A percentile compares a stretch with the other conserved stretches of the same genome.
phyloP scores from a whole-genome alignment of 2,888 invertebrate genomes.

The Epistrophe eligans region DNA sequence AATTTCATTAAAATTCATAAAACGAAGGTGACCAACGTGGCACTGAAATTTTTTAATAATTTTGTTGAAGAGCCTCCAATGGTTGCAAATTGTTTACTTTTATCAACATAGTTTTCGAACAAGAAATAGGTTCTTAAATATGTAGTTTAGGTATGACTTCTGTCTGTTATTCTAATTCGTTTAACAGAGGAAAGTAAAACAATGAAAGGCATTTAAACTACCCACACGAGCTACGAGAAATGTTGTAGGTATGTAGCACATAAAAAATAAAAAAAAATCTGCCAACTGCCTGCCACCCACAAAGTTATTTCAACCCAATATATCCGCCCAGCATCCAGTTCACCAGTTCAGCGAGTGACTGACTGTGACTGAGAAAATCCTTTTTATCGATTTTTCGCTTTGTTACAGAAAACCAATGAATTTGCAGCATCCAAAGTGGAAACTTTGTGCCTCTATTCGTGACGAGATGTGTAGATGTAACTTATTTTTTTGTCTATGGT shows the following conservation, averaged over 20 bases:
- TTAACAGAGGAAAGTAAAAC: not conserved
- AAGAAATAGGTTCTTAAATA: not conserved
- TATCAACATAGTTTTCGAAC: too few relatives aligned
- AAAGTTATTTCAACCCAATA: constrained; percentile 20
- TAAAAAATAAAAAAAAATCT: not conserved
- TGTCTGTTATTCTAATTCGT: not conserved
- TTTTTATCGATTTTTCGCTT: constrained; percentile 71
- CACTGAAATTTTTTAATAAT: too few relatives aligned
- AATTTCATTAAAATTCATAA: too few relatives aligned
- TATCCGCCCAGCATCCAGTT: constrained; percentile 27
- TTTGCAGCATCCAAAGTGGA: constrained; percentile 32
- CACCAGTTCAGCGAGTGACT: constrained; percentile 48
- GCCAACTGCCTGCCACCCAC: not conserved
- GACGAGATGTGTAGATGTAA: not conserved
- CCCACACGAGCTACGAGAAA: not conserved
- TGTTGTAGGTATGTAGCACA: not conserved
- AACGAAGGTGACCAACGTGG: too few relatives aligned
- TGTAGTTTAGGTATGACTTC: not conserved
- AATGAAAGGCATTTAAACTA: constrained; percentile 3
- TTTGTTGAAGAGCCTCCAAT: too few relatives aligned
- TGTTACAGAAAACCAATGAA: constrained; percentile 50
- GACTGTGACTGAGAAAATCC: constrained; percentile 60
- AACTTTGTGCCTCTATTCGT: not conserved
- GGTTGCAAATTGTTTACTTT: too few relatives aligned
- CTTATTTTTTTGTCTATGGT: constrained; percentile 29